phyloP scores from a whole-genome alignment of 2,888 invertebrate genomes.

The Heliothis peltigera region DNA sequence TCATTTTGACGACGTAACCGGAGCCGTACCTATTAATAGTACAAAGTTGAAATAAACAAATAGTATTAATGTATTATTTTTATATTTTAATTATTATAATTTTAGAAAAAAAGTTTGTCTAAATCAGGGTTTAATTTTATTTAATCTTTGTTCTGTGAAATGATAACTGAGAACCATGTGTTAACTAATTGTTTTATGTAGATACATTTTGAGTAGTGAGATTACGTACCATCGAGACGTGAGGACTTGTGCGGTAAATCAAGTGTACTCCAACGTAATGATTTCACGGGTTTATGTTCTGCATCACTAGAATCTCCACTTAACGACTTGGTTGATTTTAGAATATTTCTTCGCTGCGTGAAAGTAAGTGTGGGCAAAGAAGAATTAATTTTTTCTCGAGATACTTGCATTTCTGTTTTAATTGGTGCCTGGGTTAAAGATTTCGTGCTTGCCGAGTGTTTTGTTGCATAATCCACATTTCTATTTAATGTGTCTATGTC shows the following conservation, averaged over 20 bases:
- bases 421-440: conserved; percentile 22
- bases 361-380: conserved; percentile 70
- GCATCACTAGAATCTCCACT: conserved; percentile 58
- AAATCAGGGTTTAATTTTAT: not conserved
- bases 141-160: not conserved
- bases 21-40: conserved; percentile 22
- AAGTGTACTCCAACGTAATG: conserved; percentile 78
- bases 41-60: too few relatives aligned
- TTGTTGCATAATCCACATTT: conserved; percentile 36
- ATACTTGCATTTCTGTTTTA: conserved; percentile 4
- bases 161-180: not conserved
- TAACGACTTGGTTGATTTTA: conserved; percentile 74
- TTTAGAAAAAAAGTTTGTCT: not conserved
- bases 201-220: not conserved
- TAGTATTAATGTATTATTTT: not conserved
- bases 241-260: conserved; percentile 70
- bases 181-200: not conserved
- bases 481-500: conserved; percentile 61
- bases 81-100: not conserved
- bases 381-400: conserved; percentile 64
- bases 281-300: conserved; percentile 70
- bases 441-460: conserved; percentile 40
- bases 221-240: conserved; percentile 47
- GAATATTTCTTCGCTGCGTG: conserved; percentile 62
- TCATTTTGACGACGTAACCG: conserved; percentile 9